These are phyloP conservation scores for Xerus rutilus DNA, from an alignment of 2,797 vertebrate species.

Conservation along the genomic window DNA sequence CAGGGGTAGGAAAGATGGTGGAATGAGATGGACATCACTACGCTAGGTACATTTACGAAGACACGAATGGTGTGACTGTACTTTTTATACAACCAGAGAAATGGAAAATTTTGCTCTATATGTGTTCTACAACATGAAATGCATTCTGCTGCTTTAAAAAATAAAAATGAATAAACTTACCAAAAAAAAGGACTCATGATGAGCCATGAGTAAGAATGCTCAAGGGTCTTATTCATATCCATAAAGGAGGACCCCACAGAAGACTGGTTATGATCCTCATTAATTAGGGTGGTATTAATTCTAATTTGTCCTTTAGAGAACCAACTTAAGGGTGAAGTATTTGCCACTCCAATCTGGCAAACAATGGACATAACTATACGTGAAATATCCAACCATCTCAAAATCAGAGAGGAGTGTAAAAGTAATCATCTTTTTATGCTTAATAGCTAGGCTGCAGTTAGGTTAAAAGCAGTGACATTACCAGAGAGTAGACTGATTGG, in stretches of 20 bases:
- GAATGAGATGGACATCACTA: no score
- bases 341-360: not conserved
- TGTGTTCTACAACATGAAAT: no score
- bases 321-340: not conserved
- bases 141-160: no score
- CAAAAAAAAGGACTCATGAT: not conserved
- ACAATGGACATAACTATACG: not conserved
- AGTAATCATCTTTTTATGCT: not conserved
- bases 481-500: not conserved
- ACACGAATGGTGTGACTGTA: no score
- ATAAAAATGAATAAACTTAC: no score
- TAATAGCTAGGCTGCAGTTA: not conserved
- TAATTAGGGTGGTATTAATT: not conserved
- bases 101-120: no score
- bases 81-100: no score
- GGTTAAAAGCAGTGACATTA: not conserved
- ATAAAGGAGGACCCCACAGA: not conserved
- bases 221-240: not conserved
- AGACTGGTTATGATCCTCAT: not conserved
- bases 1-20: no score
- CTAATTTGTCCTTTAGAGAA: slow-evolving; percentile 13
- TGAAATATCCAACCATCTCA: not conserved
- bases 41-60: no score
- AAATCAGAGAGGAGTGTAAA: not conserved
- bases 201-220: not conserved